A percentile compares a stretch with the other conserved stretches of the same genome.
phyloP scores from a whole-genome alignment of 2,113 vertebrate genomes.

The Perca fluviatilis region DNA sequence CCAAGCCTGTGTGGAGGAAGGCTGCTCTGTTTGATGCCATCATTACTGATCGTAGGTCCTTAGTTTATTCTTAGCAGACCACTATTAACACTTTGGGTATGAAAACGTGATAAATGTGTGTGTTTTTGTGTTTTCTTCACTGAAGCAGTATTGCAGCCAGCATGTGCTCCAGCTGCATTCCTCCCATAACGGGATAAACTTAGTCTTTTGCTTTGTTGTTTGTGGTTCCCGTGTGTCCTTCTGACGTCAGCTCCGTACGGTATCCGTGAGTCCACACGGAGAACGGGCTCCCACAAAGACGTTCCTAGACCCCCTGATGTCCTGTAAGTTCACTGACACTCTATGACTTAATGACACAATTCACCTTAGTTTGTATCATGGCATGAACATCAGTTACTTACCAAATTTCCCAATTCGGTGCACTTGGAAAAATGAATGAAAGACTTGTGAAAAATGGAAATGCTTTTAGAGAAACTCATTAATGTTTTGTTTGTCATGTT shows the following conservation, averaged over 20 bases:
- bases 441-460: not conserved
- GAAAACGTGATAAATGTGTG: not conserved
- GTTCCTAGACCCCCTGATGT: slow-evolving; percentile 85
- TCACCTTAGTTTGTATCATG: not conserved
- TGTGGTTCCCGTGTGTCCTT: not conserved
- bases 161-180: not conserved
- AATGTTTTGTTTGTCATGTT: not conserved
- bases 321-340: slow-evolving; percentile 82
- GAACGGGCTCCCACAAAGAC: slow-evolving; percentile 93
- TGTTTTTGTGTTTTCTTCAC: not conserved
- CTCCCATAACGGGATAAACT: not conserved
- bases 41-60: slow-evolving; percentile 94
- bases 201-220: not conserved
- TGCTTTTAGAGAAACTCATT: not conserved
- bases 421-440: not conserved
- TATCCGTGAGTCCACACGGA: slow-evolving; percentile 96
- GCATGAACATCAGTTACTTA: not conserved
- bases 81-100: not conserved
- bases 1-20: slow-evolving; percentile 91
- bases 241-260: slow-evolving; percentile 92
- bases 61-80: not conserved
- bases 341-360: not conserved
- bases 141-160: not conserved
- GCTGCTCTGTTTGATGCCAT: slow-evolving; percentile 91
- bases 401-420: not conserved